Base-by-base conservation (phyloP, 2,888 invertebrate species). In the Drosophila differens region DNA sequence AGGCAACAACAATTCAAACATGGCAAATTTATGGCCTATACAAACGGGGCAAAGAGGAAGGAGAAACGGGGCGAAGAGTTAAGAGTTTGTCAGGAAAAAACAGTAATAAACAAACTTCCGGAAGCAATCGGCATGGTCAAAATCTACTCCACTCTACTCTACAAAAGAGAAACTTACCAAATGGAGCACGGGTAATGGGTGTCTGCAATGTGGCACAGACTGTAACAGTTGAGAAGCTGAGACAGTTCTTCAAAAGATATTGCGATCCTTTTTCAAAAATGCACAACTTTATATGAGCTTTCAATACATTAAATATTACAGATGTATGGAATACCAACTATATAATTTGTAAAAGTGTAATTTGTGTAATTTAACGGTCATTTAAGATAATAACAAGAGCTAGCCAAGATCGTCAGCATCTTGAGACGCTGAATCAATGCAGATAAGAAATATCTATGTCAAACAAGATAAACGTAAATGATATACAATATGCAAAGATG, bases 21-120 rank as follows among this genome's bases (percentile, higher is more conserved):
- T 70, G 72, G 32, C 28, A 61, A 68, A 79, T 75, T 68, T 75
- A 80, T 80, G 59, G 70, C 64, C 32, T 22, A 55, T 60, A 44
- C 67, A 78, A 60, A 28, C n/a, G 16, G 14, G 19, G 22, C 30
- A 28, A 28, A 4, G 16, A 47, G 12, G n/a, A 28, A 41, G 22
- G 30, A 14, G 41, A 7, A 37, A 28, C 9, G 37, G 47, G n/a
- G 39, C 5, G 33, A 19, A 14, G 10, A 35, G 33, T 30, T 10
- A 22, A 16, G 37, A 30, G 25, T 25, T 25, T 16, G 28, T 19
- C 30, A 39, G 22, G 22, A 59, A 53, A 12, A 22, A 53, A 16
- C 19, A 39, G 14, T 47, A 14, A 54, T 49, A 28, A 22, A 47
- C 47, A 30, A 32, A 30, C n/a, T 14, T 32, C 70, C 55, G 70